Evolutionary conservation across 2,888 invertebrate genomes (phyloP).

Genomic region (Acholoe squamosa): DNA sequence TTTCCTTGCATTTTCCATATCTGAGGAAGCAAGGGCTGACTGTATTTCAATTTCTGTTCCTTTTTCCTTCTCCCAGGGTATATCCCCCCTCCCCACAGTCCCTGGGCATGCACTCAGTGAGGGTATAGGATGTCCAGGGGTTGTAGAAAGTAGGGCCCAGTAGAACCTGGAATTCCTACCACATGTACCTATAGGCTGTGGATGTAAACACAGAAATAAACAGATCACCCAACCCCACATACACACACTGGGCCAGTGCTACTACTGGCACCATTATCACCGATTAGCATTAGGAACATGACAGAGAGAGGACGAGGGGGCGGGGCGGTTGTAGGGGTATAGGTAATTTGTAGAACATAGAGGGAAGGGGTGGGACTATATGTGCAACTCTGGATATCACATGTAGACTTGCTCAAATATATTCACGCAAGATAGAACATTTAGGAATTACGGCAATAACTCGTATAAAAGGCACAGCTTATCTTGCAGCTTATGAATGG

Average conservation of each 20-base stretch:
- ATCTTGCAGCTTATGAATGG: too few species aligned
- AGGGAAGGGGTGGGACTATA: not conserved
- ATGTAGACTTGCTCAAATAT: too few species aligned
- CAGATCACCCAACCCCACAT: not conserved
- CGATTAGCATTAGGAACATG: constrained; percentile 4
- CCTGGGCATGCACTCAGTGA: not conserved
- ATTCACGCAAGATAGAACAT: too few species aligned
- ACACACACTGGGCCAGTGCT: not conserved
- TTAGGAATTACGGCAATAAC: too few species aligned
- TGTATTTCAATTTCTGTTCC: not conserved
- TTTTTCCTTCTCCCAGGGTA: not conserved
- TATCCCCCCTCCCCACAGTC: not conserved
- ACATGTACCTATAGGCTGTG: not conserved
- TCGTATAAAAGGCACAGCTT: too few species aligned
- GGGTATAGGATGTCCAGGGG: not conserved
- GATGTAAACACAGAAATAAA: not conserved
- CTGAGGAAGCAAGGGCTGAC: too few species aligned
- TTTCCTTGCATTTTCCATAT: too few species aligned
- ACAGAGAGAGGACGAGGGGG: too few species aligned
- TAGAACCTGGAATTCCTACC: not conserved
- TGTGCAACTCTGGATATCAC: too few species aligned
- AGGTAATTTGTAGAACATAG: too few species aligned
- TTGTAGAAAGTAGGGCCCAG: not conserved
- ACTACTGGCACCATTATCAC: not conserved
- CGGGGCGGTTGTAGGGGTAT: not conserved